Conservation (phyloP, 2,797 vertebrate species). For the Melanotaenia boesemani region DNA sequence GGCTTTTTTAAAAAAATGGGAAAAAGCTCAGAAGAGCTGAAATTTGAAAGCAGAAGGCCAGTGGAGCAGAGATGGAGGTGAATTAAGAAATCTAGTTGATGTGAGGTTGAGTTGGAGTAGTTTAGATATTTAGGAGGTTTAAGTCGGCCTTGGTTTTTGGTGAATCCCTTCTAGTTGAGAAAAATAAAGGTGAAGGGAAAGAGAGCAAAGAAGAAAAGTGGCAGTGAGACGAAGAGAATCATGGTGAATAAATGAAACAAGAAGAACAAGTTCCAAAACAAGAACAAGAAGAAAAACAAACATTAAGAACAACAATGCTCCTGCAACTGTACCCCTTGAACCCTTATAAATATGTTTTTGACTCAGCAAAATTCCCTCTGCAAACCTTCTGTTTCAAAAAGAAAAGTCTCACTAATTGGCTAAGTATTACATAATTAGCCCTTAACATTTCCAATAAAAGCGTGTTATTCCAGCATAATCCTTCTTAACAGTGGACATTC, state of each 20-base stretch:
- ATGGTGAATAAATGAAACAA: neutral
- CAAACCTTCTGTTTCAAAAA: slow-evolving; percentile 3
- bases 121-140: neutral
- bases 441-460: slow-evolving; percentile 48
- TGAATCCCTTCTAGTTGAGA: neutral
- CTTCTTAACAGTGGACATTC: slow-evolving; percentile 39
- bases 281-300: neutral
- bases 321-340: neutral
- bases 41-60: neutral
- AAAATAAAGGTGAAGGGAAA: no score
- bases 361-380: neutral
- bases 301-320: neutral
- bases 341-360: neutral
- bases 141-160: neutral
- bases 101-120: neutral
- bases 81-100: neutral
- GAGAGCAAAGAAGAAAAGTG: neutral
- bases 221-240: neutral
- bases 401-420: slow-evolving; percentile 25
- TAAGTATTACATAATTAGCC: slow-evolving; percentile 48
- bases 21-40: neutral
- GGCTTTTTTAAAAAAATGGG: neutral
- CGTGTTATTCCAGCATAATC: slow-evolving; percentile 45
- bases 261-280: neutral
- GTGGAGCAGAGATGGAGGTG: neutral